Base-by-base conservation (phyloP, 2,888 invertebrate genomes). In the Drosophila formosana region DNA sequence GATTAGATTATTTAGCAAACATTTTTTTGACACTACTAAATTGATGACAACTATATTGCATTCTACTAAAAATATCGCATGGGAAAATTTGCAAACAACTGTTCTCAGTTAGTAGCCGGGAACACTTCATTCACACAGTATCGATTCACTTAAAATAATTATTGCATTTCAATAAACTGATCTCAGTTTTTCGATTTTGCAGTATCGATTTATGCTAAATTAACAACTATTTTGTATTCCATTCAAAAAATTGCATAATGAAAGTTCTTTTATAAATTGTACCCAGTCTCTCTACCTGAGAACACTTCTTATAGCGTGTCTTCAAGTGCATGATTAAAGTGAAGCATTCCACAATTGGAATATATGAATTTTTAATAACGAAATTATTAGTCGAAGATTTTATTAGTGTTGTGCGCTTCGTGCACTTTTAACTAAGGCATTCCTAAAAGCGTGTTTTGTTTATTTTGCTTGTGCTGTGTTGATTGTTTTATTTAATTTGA, bases 401-500 rank as follows among this genome's bases (percentile, higher is more conserved):
- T 49, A 47, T n/a, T 32, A 18, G 34, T 9, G 49, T 60, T 47
- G 11, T 32, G 32, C 18, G 18, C 18, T 18, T 28, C 11, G 23
- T 32, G 4, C 34, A 37, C 13, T 13, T 23, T 39, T 26, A 34
- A 37, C 46, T 52, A 43, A 37, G 43, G 45, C 26, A 55, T 63
- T 73, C 32, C 39, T 47, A 30, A 37, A 66, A 65, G 46, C 43
- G 62, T 58, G 41, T 34, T 68, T 50, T 51, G 34, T 34, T 41
- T 52, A 18, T 49, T 66, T 43, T 46, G 32, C 37, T 26, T 37
- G 8, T 13, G 46, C 49, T 53, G 66, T 66, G 52, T 49, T 67
- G 39, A 26, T 75, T 43, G 53, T 58, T 63, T 56, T 47, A 55
- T 69, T 75, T 63, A 37, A 43, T 30, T 73, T 64, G 34, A 61